Evolutionary conservation across 2,888 invertebrate genomes (phyloP), one percentile per base, ranked within the genome.

Genomic region (Lasioglossum figueresi): DNA sequence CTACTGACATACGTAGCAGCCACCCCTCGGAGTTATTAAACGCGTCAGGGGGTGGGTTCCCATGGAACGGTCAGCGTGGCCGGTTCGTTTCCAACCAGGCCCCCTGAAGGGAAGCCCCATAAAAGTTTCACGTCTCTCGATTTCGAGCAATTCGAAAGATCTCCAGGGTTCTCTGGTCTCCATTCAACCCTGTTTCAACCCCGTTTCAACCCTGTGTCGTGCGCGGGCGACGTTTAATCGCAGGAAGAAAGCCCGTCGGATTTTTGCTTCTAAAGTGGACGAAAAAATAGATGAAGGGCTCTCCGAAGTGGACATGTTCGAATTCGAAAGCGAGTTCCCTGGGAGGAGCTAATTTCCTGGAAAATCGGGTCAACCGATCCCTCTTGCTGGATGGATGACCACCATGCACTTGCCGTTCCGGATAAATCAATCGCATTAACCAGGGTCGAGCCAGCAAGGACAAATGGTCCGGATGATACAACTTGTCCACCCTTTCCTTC

Each of bases 81-180:
- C 86, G 80, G 8, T 56, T n/a, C 84, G 79, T 88, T 87, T 86
- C 87, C 86, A 86, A 90, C 88, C 82, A 78, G 16, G 16, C 31
- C 63, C 27, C 31, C 19, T 4, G 80, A 82, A 85, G 88, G 89
- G 91, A 83, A 87, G 52, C 68, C 72, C 84, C 88, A 89, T 91
- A 90, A 92, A 93, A 92, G 88, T 93, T 93, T 93, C 89, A 91
- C 85, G 87, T 85, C 83, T 82, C 89, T 83, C 83, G 81, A 85
- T 90, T 87, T 76, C 76, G 52, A 79, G 84, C 82, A 82, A 82
- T 88, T 81, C 82, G 82, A 83, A 88, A 79, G 88, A 88, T 89
- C 90, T 59, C 71, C 43, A 37, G 68, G 52, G 59, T 70, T 80
- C 74, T 76, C 82, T 66, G 71, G 77, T 68, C 78, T 73, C 72